These are phyloP conservation scores for Cetoscarus ocellatus DNA, from an alignment of 2,797 vertebrate genomes.

Conservation along the genomic window DNA sequence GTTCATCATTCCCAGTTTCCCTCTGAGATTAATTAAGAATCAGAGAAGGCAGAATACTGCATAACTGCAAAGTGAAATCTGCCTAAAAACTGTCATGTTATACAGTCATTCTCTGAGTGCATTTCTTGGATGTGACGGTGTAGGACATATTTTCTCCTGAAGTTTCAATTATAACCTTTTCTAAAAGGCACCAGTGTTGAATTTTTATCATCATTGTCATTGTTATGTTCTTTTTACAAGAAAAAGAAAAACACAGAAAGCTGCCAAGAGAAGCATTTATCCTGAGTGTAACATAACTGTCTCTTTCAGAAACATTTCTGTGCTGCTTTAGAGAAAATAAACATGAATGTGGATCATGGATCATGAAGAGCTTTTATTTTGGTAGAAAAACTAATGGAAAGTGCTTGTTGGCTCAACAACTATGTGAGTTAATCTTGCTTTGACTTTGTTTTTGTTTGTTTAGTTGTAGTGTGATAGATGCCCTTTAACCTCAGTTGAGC, in stretches of 20 bases:
- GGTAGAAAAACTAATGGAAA: too few species aligned
- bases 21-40: background rate
- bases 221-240: background rate
- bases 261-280: background rate
- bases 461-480: too few species aligned
- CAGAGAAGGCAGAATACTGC: background rate
- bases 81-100: background rate
- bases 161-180: too few species aligned
- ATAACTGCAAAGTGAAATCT: background rate
- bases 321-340: too few species aligned
- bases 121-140: background rate
- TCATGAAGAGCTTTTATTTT: too few species aligned
- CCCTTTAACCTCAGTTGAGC: too few species aligned
- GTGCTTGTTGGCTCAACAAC: too few species aligned
- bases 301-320: background rate
- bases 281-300: background rate
- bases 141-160: background rate
- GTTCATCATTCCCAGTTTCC: background rate
- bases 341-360: too few species aligned
- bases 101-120: background rate
- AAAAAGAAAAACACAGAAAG: background rate
- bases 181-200: too few species aligned
- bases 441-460: too few species aligned
- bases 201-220: background rate
- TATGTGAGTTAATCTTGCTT: too few species aligned